These are phyloP conservation scores for Cheumatopsyche charites DNA, from an alignment of 1,140 invertebrate species.

Conservation along the genomic window DNA sequence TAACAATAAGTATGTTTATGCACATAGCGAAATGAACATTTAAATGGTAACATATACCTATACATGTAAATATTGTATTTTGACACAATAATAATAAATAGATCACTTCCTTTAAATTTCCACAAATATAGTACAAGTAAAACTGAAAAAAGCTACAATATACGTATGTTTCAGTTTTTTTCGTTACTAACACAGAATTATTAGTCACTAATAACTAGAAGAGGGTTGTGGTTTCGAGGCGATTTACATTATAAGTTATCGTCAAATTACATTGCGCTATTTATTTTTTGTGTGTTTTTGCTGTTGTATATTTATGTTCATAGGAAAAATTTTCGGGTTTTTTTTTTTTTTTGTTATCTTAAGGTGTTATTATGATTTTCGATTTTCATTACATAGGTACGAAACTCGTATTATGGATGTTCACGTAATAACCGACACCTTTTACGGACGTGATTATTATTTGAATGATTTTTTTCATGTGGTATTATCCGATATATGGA, in stretches of 20 bases:
- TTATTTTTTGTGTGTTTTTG: not conserved
- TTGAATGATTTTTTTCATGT: not conserved
- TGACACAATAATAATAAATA: too few species aligned
- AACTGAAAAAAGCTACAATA: too few species aligned
- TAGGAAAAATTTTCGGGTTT: not conserved
- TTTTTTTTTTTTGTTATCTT: not conserved
- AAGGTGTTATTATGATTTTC: not conserved
- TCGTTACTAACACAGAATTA: too few species aligned
- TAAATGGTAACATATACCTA: too few species aligned
- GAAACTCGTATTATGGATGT: not conserved
- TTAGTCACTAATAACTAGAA: too few species aligned
- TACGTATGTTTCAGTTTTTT: too few species aligned
- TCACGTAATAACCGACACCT: conserved; percentile 12
- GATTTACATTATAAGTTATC: conserved; percentile 2
- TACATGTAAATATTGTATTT: too few species aligned
- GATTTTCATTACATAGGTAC: conserved; percentile 8
- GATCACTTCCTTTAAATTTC: too few species aligned
- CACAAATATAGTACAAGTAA: too few species aligned
- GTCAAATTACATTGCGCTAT: not conserved
- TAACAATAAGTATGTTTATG: too few species aligned
- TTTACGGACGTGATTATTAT: conserved; percentile 13
- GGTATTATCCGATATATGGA: not conserved
- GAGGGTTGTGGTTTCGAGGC: not conserved
- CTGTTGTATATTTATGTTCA: not conserved
- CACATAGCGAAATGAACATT: too few species aligned